phyloP scores from a whole-genome alignment of 2,888 invertebrate genomes.

The Phalera bucephala region DNA sequence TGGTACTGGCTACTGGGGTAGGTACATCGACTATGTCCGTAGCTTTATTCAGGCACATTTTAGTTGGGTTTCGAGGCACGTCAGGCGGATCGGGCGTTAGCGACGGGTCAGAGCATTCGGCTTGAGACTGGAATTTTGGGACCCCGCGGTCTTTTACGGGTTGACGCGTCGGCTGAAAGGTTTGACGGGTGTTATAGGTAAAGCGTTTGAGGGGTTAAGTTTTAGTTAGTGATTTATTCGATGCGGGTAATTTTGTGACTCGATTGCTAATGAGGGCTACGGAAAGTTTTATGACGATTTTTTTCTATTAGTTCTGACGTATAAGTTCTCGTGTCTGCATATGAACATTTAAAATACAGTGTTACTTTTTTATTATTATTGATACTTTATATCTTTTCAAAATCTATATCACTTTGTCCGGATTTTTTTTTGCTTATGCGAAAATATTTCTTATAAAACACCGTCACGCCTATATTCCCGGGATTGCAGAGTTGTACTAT shows the following conservation, averaged over 20 bases:
- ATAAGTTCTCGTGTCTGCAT: no score
- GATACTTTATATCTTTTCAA: no score
- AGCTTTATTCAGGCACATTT: constrained; percentile 28
- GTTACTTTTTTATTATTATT: no score
- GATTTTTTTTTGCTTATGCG: no score
- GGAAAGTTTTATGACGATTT: no score
- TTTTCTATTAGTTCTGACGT: no score
- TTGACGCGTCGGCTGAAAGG: constrained; percentile 31
- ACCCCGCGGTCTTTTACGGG: constrained; percentile 33
- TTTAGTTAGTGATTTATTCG: constrained; percentile 2
- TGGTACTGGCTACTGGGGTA: neutral
- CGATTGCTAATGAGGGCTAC: neutral
- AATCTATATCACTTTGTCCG: no score
- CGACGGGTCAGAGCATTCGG: constrained; percentile 44
- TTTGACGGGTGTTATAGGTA: constrained; percentile 6
- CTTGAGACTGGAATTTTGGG: constrained; percentile 27
- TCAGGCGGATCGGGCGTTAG: constrained; percentile 46
- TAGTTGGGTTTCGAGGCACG: constrained; percentile 47
- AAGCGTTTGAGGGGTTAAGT: neutral
- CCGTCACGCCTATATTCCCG: no score
- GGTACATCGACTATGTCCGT: constrained; percentile 9
- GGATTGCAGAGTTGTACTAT: no score
- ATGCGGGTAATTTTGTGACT: neutral
- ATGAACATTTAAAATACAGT: no score
- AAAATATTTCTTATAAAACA: no score